Percentiles rank a stretch among this genome's conserved stretches.
Evolutionary conservation across 1,140 invertebrate species (phyloP).

Genomic region (Saccostrea cuccullata): DNA sequence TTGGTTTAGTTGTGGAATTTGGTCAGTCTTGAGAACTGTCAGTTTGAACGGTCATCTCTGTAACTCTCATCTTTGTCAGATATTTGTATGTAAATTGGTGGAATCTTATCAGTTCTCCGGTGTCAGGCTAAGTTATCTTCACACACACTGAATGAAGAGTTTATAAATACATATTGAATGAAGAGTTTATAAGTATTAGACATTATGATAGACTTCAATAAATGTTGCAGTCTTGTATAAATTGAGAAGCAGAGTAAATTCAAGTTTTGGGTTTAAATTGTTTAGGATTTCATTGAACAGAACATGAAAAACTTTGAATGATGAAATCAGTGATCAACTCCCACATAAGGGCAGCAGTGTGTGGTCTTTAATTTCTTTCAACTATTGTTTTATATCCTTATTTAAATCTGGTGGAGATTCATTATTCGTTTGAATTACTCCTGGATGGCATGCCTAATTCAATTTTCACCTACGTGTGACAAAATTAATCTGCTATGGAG

Average conservation of each 20-base stretch:
- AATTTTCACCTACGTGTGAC: conserved; percentile 19
- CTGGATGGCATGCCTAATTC: background rate
- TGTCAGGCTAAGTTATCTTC: background rate
- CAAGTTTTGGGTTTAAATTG: no score
- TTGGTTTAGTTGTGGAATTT: conserved; percentile 30
- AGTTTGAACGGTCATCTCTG: background rate
- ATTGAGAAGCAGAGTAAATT: no score
- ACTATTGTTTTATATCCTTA: background rate
- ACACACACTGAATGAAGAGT: background rate
- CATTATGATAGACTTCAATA: no score
- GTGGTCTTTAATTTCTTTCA: background rate
- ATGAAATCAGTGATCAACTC: background rate
- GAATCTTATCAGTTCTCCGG: background rate
- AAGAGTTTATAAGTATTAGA: no score
- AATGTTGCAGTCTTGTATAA: no score
- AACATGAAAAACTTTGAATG: background rate
- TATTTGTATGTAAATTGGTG: background rate
- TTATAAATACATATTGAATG: no score
- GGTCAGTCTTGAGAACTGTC: background rate
- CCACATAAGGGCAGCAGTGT: background rate
- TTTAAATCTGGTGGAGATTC: background rate
- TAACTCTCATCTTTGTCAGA: background rate
- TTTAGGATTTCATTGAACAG: no score
- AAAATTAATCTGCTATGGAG: background rate
- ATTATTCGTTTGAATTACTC: background rate